Base-by-base conservation (phyloP, 2,797 vertebrate species). In the Argyrosomus regius region DNA sequence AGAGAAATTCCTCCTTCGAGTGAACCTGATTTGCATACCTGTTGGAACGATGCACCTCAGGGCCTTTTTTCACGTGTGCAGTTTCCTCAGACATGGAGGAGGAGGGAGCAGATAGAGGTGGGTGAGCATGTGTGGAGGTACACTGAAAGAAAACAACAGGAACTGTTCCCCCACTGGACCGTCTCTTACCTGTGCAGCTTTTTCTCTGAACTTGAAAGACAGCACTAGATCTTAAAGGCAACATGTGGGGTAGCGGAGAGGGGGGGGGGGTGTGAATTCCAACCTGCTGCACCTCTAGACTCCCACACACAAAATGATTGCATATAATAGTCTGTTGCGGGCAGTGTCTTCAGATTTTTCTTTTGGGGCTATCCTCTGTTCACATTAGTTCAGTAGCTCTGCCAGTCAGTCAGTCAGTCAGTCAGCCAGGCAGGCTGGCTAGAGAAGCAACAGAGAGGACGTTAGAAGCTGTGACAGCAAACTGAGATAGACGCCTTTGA, bases 401-500 rank as follows among this genome's bases (percentile, higher is more conserved):
- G 81, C 54, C 71, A 62, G 84, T 86, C 80, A 76, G 71, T 63
- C 70, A 77, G 35, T 39, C 35, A 39, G 35, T 35, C 8, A 31
- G 31, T 1, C 35, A 39, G 87, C 28, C 39, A 60, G 61, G 58
- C n/a, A 75, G 57, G 31, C 75, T 46, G 58, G 81, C 68, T 82
- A 79, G 64, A 82, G 61, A 54, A 22, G 85, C 76, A 77, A 62
- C 72, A 77, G 58, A 81, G 72, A 83, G 69, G 80, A 87, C 5
- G 54, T 72, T 65, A 59, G 84, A 72, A 72, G 70, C 66, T 77
- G 69, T 70, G 87, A 88, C 88, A 72, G 70, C 83, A 82, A 88
- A 81, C 88, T 65, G 79, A 89, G 78, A 80, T 83, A 76, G 83
- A 75, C 66, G 72, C 68, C 91, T 94, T 93, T 93, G 91, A 94